Evolutionary conservation across 2,797 vertebrate species (phyloP).

Genomic region (Tragelaphus oryx): DNA sequence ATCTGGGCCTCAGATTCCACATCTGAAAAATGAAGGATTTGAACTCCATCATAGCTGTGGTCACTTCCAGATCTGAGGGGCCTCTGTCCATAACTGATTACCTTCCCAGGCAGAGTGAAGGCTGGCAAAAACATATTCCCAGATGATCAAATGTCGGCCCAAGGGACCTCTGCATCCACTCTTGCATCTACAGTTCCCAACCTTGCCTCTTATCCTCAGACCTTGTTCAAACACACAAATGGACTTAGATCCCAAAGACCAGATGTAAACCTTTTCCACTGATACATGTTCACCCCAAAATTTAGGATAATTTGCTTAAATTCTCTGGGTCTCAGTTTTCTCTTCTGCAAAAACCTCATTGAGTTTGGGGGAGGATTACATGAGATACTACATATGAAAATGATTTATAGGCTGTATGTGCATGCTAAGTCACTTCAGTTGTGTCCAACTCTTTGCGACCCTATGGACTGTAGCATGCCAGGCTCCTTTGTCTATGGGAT

Average conservation of each 20-base stretch:
- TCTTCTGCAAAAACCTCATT: not conserved
- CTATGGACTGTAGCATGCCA: not conserved
- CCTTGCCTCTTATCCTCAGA: not conserved
- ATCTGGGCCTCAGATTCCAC: not conserved
- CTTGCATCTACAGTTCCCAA: no score
- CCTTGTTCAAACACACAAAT: not conserved
- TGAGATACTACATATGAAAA: not conserved
- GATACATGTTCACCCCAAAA: not conserved
- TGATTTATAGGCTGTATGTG: not conserved
- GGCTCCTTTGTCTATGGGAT: not conserved
- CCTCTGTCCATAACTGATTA: not conserved
- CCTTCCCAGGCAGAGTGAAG: not conserved
- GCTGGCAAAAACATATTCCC: not conserved
- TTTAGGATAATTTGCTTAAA: not conserved
- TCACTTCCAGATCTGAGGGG: not conserved
- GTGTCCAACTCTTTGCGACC: accelerated
- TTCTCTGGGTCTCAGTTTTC: not conserved
- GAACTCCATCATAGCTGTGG: not conserved
- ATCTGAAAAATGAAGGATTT: not conserved
- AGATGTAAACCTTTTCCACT: not conserved
- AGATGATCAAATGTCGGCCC: not conserved
- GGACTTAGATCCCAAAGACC: not conserved
- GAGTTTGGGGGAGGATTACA: slow-evolving; percentile 13
- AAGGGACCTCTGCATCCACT: not conserved
- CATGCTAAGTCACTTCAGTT: not conserved